A percentile compares a stretch with the other conserved stretches of the same genome.
Conservation (phyloP, 2,888 invertebrate species). For the Drosophila gaucha region DNA sequence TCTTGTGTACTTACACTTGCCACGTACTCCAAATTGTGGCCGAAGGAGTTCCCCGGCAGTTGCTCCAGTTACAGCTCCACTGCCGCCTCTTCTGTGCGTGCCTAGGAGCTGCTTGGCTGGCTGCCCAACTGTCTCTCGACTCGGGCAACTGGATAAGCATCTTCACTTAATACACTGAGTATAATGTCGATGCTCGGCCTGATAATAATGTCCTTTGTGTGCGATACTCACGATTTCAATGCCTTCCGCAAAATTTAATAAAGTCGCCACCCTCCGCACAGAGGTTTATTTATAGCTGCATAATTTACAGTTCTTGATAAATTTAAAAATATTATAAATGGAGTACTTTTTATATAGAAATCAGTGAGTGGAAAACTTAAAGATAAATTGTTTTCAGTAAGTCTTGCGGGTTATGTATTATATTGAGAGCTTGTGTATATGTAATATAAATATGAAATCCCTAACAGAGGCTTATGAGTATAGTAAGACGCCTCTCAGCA, state of each 20-base stretch:
- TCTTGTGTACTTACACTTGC: slow-evolving; percentile 54
- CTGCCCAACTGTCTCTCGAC: slow-evolving; percentile 33
- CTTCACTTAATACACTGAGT: slow-evolving; percentile 76
- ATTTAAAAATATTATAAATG: not conserved
- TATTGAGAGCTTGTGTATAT: not conserved
- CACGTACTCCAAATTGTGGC: slow-evolving; percentile 49
- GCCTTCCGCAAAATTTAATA: slow-evolving; percentile 68
- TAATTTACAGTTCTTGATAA: slow-evolving; percentile 18
- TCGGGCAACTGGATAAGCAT: slow-evolving; percentile 68
- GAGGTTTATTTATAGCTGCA: slow-evolving; percentile 34
- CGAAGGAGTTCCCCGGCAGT: slow-evolving; percentile 16
- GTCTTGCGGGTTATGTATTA: not conserved
- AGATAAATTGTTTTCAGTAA: not conserved
- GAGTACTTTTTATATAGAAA: not conserved
- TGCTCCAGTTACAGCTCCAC: slow-evolving; percentile 6
- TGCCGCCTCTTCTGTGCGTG: slow-evolving; percentile 25
- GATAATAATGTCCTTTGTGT: slow-evolving; percentile 76
- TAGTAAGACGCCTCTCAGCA: too few species aligned
- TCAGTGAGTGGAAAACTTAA: not conserved
- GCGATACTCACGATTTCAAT: slow-evolving; percentile 42
- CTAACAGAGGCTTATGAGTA: too few species aligned
- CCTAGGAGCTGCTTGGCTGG: slow-evolving; percentile 20
- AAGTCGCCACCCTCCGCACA: slow-evolving; percentile 42
- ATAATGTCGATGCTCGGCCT: slow-evolving; percentile 73
- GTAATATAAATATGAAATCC: too few species aligned